A percentile compares a stretch with the other conserved stretches of the same genome.
These are phyloP conservation scores for Corythornis vintsioides DNA, from an alignment of 2,113 vertebrate genomes.

Conservation along the genomic window DNA sequence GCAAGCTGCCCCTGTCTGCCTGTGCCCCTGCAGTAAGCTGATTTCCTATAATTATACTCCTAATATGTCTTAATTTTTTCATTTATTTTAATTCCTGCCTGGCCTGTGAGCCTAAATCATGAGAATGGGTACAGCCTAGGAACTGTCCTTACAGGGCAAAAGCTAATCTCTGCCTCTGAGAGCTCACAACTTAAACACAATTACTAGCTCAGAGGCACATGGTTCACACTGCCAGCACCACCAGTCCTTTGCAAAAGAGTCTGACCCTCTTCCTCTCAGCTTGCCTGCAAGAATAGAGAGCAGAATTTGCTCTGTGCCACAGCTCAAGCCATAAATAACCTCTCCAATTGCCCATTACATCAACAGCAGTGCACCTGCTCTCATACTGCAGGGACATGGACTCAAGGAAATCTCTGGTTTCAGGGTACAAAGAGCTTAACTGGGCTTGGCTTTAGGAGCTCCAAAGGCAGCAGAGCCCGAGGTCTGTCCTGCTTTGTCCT, in stretches of 20 bases:
- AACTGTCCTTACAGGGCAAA: not conserved
- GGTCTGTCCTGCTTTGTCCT: not conserved
- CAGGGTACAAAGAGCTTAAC: not conserved
- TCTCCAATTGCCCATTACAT: slow-evolving; percentile 4
- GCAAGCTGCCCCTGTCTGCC: not conserved
- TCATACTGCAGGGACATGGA: not conserved
- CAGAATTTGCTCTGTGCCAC: not conserved
- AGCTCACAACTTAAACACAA: not conserved
- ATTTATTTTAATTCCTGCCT: not conserved
- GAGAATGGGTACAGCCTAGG: not conserved
- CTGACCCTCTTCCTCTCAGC: not conserved
- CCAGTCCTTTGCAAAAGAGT: not conserved
- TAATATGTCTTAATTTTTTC: not conserved
- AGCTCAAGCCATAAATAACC: slow-evolving; percentile 26
- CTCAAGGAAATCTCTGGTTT: slow-evolving; percentile 22
- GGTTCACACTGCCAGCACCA: not conserved
- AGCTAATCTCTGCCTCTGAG: not conserved
- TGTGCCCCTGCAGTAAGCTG: not conserved
- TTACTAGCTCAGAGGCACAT: not conserved
- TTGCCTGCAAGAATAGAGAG: not conserved
- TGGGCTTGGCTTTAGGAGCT: not conserved
- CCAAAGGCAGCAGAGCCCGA: not conserved
- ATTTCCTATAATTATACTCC: not conserved
- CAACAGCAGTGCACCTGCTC: slow-evolving; percentile 50
- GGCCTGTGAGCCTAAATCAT: fast-evolving